Evolutionary conservation across 2,888 invertebrate genomes (phyloP).

Genomic region (Acanthosepion lycidas): DNA sequence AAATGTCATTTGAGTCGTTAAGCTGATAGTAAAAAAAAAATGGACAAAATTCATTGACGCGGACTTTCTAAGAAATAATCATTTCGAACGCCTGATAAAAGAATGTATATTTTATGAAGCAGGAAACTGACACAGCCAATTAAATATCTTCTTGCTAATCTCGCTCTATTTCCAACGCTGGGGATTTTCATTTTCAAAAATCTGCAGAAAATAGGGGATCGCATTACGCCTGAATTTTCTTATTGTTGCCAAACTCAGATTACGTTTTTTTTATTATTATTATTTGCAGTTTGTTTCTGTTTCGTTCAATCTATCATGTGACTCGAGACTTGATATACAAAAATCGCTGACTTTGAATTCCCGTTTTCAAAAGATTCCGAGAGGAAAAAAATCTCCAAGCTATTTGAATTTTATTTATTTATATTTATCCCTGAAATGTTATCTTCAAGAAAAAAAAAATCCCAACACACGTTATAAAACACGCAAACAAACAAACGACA

Average conservation of each 20-base stretch:
- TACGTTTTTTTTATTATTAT: not conserved
- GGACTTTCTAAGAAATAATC: not conserved
- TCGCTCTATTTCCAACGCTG: not conserved
- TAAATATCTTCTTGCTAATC: not conserved
- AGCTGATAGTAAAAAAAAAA: too few species aligned
- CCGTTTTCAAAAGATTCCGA: not conserved
- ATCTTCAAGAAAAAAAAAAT: too few species aligned
- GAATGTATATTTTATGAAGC: not conserved
- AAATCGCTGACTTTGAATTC: not conserved
- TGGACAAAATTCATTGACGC: not conserved
- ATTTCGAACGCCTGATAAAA: not conserved
- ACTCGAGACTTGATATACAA: not conserved
- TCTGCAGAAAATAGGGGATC: not conserved
- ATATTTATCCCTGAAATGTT: too few species aligned
- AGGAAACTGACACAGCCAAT: not conserved
- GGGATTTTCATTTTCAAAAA: not conserved
- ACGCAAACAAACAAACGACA: too few species aligned
- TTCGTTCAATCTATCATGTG: not conserved
- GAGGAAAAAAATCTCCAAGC: not conserved
- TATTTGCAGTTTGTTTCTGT: not conserved
- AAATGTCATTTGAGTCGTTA: not conserved
- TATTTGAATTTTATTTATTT: too few species aligned
- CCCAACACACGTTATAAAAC: too few species aligned
- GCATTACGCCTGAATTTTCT: not conserved
- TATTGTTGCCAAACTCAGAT: not conserved